phyloP scores from a whole-genome alignment of 2,113 vertebrate genomes.

The Ancistrus triradiatus region DNA sequence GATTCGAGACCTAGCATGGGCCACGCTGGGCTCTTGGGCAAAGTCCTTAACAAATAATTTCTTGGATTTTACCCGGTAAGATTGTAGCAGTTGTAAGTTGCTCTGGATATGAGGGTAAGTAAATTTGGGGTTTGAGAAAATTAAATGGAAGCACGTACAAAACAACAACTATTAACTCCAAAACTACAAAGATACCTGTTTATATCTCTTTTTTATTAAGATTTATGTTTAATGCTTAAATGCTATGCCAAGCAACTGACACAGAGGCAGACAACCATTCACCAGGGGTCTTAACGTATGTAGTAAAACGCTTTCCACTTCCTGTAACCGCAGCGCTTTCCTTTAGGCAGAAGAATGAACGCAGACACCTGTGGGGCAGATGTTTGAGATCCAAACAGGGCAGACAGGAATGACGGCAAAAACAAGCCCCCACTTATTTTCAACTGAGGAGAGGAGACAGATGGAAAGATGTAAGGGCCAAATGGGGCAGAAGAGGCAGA shows the following conservation, averaged over 20 bases:
- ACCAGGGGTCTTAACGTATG: slow-evolving; percentile 53
- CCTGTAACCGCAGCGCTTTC: slow-evolving; percentile 37
- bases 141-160: no score
- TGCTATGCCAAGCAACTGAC: slow-evolving; percentile 48
- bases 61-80: no score
- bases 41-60: no score
- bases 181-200: slow-evolving; percentile 24
- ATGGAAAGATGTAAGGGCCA: slow-evolving; percentile 14
- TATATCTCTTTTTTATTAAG: slow-evolving; percentile 7
- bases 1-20: no score
- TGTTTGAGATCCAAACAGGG: slow-evolving; percentile 40
- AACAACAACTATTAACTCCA: no score
- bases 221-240: slow-evolving; percentile 33
- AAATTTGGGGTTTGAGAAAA: no score
- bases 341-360: slow-evolving; percentile 12
- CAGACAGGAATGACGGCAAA: slow-evolving; percentile 20
- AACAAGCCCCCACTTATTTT: slow-evolving; percentile 37
- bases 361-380: slow-evolving; percentile 51
- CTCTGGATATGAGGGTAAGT: no score
- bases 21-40: no score
- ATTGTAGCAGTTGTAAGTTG: no score
- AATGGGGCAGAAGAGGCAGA: neutral
- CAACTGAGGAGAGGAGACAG: neutral
- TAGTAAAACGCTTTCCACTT: slow-evolving; percentile 53
- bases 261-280: slow-evolving; percentile 45